Evolutionary conservation across 2,797 vertebrate species (phyloP).

Genomic region (Coccyzus lansbergi): DNA sequence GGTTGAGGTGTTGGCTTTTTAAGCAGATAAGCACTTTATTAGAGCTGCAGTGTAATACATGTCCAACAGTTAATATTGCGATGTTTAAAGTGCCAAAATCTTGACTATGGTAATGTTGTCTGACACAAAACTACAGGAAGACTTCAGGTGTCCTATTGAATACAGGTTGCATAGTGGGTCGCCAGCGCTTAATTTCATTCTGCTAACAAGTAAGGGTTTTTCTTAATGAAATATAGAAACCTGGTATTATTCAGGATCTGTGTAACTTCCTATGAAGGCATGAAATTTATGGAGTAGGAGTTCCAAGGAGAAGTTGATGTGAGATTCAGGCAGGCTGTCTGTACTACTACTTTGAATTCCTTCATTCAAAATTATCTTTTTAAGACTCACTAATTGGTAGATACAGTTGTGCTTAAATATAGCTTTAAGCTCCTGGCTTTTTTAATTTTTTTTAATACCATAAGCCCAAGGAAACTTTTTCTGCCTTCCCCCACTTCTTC

Average conservation of each 20-base stretch:
- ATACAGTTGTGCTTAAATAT: not conserved
- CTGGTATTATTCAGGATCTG: not conserved
- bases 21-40: not conserved
- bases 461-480: not conserved
- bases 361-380: not conserved
- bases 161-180: not conserved
- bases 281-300: not conserved
- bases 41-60: not conserved
- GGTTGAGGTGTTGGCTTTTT: not conserved
- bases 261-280: not conserved
- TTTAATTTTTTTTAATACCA: not conserved
- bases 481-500: not conserved
- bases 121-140: not conserved
- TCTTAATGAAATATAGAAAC: not conserved
- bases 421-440: not conserved
- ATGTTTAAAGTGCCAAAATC: not conserved
- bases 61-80: not conserved
- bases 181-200: not conserved
- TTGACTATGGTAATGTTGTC: not conserved
- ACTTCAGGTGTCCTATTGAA: not conserved
- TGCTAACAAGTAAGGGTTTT: not conserved
- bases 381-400: not conserved
- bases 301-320: not conserved
- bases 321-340: not conserved
- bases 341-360: not conserved